Evolutionary conservation across 2,888 invertebrate species (phyloP).

Genomic region (Marronus borbonicus): DNA sequence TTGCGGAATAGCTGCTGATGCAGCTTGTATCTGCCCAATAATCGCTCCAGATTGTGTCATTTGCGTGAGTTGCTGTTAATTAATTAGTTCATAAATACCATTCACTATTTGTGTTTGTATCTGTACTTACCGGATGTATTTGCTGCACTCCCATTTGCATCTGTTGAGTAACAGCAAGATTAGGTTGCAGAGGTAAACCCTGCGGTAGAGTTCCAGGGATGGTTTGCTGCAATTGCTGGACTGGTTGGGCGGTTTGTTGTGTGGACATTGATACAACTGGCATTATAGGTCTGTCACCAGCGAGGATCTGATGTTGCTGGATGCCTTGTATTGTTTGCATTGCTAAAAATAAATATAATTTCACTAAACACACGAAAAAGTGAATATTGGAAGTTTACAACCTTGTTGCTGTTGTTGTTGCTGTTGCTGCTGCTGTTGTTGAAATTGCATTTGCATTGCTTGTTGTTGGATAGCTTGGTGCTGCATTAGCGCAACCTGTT

Average conservation of each 20-base stretch:
- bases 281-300: conserved; percentile 74
- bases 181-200: conserved; percentile 72
- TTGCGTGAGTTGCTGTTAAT: conserved; percentile 68
- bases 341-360: conserved; percentile 66
- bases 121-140: conserved; percentile 74
- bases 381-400: neutral
- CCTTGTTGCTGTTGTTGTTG: conserved; percentile 67
- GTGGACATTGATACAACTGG: conserved; percentile 79
- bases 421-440: conserved; percentile 66
- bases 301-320: conserved; percentile 70
- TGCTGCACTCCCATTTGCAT: conserved; percentile 73
- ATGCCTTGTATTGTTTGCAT: conserved; percentile 75
- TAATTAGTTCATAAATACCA: no score
- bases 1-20: conserved; percentile 63
- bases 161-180: conserved; percentile 69
- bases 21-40: conserved; percentile 69
- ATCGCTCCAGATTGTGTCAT: conserved; percentile 73
- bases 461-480: conserved; percentile 59
- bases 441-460: conserved; percentile 62
- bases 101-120: no score
- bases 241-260: conserved; percentile 72
- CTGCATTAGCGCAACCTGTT: conserved; percentile 56
- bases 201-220: conserved; percentile 74
- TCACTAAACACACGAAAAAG: neutral
- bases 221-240: conserved; percentile 74